Evolutionary conservation across 2,888 invertebrate species (phyloP).

Genomic region (Beris morrisii): DNA sequence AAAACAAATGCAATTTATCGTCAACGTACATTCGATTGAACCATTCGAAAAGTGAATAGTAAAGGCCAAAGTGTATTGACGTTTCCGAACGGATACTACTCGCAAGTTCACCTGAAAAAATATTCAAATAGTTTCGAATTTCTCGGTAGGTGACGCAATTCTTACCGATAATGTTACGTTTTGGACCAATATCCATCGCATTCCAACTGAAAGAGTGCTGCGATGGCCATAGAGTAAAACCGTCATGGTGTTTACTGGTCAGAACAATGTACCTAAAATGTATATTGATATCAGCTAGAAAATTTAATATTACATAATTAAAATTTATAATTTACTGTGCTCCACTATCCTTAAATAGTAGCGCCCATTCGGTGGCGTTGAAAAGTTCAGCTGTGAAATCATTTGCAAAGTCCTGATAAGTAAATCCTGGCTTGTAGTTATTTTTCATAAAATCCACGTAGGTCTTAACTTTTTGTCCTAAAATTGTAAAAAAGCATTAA

Average conservation of each 20-base stretch:
- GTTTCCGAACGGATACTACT: constrained; percentile 25
- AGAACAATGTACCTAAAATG: constrained; percentile 72
- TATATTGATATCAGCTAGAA: constrained; percentile 20
- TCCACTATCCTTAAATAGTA: constrained; percentile 79
- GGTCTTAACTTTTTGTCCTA: constrained; percentile 53
- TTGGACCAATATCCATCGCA: constrained; percentile 75
- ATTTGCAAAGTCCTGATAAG: constrained; percentile 89
- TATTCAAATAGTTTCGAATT: no score
- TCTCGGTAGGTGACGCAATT: no score
- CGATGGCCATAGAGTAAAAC: constrained; percentile 83
- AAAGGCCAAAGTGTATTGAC: constrained; percentile 24
- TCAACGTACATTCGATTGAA: constrained; percentile 77
- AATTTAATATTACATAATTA: constrained; percentile 13
- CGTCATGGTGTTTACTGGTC: constrained; percentile 89
- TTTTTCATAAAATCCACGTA: constrained; percentile 72
- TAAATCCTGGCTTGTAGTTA: constrained; percentile 81
- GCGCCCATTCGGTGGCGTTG: constrained; percentile 81
- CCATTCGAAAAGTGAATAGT: constrained; percentile 72
- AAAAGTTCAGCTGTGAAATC: constrained; percentile 90
- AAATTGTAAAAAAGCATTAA: constrained; percentile 8
- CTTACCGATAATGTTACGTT: constrained; percentile 71
- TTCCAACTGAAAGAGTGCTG: constrained; percentile 83
- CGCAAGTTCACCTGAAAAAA: constrained; percentile 32
- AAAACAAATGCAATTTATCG: constrained; percentile 68
- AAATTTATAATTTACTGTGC: constrained; percentile 66